phyloP scores from a whole-genome alignment of 2,888 invertebrate species.

The Drosophila nr. fundita region DNA sequence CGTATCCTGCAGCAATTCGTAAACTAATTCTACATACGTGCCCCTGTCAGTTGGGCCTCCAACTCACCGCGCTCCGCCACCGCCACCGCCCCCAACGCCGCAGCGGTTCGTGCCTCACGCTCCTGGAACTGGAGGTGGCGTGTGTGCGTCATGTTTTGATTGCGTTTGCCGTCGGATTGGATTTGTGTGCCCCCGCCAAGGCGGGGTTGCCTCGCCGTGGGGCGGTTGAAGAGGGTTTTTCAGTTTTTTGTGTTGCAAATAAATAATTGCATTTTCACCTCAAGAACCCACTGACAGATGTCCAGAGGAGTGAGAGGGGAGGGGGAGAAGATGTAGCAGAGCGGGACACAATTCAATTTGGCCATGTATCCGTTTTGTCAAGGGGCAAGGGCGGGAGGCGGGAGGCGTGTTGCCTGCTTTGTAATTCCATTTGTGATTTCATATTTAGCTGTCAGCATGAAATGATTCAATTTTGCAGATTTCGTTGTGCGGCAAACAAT shows the following conservation, averaged over 20 bases:
- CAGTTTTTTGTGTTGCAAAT: conserved; percentile 57
- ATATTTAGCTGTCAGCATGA: conserved; percentile 78
- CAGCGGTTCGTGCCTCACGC: neutral
- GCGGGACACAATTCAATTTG: conserved; percentile 74
- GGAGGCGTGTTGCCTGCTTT: conserved; percentile 49
- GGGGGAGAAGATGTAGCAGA: conserved; percentile 2
- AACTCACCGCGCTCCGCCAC: neutral
- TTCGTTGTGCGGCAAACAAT: conserved; percentile 58
- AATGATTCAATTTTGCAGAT: conserved; percentile 76
- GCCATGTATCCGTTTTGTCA: conserved; percentile 71
- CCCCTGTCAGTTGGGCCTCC: conserved; percentile 68
- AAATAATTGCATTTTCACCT: conserved; percentile 80
- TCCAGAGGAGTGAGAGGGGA: neutral
- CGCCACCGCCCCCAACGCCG: neutral
- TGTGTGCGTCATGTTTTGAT: conserved; percentile 79
- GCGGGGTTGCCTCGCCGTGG: too few species aligned
- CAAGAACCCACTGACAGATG: conserved; percentile 76
- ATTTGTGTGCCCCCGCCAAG: conserved; percentile 26
- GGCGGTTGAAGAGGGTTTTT: conserved; percentile 5
- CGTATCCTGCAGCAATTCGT: conserved; percentile 81
- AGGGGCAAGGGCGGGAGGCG: neutral
- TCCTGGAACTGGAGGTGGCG: conserved; percentile 25
- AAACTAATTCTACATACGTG: conserved; percentile 81
- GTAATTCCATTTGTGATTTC: conserved; percentile 76
- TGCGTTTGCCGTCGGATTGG: conserved; percentile 60